A percentile compares a stretch with the other conserved stretches of the same genome.
Evolutionary conservation across 2,113 vertebrate species (phyloP).

Genomic region (Macrotus californicus): DNA sequence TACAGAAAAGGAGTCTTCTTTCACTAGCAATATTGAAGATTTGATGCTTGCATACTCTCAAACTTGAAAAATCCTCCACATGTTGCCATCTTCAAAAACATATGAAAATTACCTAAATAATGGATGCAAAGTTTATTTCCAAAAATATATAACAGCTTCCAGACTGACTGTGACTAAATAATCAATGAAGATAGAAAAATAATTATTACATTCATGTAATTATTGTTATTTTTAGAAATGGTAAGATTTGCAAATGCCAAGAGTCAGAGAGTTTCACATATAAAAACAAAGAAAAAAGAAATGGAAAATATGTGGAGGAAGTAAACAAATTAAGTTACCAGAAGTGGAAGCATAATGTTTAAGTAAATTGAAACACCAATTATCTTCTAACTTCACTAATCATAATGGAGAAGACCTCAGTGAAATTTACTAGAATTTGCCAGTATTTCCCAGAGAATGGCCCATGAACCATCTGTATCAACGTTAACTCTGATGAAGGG

Average conservation of each 20-base stretch:
- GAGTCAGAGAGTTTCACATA: neutral
- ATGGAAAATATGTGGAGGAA: neutral
- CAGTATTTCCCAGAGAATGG: neutral
- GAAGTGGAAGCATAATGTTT: neutral
- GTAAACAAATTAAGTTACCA: neutral
- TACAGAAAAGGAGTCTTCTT: neutral
- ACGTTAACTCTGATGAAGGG: neutral
- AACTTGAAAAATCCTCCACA: neutral
- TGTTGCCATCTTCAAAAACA: neutral
- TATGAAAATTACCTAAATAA: neutral
- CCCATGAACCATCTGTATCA: neutral
- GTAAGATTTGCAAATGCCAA: neutral
- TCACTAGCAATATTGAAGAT: neutral
- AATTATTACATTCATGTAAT: neutral
- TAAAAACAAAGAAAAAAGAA: neutral
- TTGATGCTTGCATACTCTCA: neutral
- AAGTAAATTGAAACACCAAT: neutral
- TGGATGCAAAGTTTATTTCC: neutral
- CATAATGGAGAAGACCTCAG: neutral
- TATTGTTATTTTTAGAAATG: neutral
- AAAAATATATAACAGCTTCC: neutral
- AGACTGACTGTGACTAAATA: neutral
- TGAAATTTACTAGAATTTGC: neutral
- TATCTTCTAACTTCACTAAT: neutral
- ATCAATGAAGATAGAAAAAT: neutral